Percentiles rank a stretch among this genome's conserved stretches.
Conservation (phyloP, 2,888 invertebrate species). For the Lordiphosa fenestrarum region DNA sequence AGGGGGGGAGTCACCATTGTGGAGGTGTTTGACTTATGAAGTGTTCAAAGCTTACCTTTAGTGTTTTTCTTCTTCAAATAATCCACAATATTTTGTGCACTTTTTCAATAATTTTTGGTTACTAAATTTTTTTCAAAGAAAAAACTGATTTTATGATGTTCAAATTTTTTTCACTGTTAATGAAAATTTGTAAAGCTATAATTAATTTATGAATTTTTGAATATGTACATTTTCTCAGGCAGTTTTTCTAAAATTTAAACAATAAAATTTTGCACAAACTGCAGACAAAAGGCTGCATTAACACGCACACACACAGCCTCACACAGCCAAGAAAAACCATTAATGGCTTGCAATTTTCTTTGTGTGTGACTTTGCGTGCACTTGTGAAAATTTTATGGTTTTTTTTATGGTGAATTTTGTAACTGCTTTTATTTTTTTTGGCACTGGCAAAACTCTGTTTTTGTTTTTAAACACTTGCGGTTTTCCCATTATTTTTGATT, state of each 20-base stretch:
- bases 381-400: conserved; percentile 48
- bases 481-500: conserved; percentile 23
- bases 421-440: conserved; percentile 10
- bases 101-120: neutral
- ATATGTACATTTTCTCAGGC: conserved; percentile 1
- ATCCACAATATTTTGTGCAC: conserved; percentile 9
- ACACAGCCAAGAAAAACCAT: conserved; percentile 20
- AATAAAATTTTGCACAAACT: conserved; percentile 21
- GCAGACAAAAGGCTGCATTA: conserved; percentile 27
- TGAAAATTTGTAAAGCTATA: neutral
- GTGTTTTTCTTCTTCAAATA: neutral
- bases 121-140: neutral
- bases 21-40: conserved; percentile 11
- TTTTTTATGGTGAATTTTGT: conserved; percentile 31
- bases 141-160: neutral
- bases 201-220: neutral
- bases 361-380: conserved; percentile 29
- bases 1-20: neutral
- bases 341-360: conserved; percentile 31
- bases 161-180: too few relatives aligned
- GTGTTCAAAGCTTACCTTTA: neutral
- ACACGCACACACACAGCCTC: conserved; percentile 23
- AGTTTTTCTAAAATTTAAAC: conserved; percentile 24
- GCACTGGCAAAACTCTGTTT: conserved; percentile 2
- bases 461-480: neutral